phyloP scores from a whole-genome alignment of 35 echinoderm and acorn worm genomes.

The Chiridota heheva region DNA sequence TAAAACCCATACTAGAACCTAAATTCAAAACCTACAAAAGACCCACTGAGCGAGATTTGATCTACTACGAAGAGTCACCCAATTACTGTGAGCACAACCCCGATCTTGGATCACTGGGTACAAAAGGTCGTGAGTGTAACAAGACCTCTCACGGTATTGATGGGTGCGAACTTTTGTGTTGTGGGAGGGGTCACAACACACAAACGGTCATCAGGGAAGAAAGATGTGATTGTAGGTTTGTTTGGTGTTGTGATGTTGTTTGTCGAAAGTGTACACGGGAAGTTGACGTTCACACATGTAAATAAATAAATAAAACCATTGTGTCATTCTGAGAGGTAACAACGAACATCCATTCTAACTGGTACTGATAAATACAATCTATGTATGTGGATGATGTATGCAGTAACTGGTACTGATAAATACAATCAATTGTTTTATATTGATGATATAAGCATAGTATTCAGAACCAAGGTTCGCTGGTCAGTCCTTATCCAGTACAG shows the following conservation, averaged over 20 bases:
- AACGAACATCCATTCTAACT: too few relatives aligned
- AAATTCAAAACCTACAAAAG: conserved; percentile 69
- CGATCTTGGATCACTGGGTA: conserved; percentile 76
- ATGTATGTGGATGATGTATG: too few relatives aligned
- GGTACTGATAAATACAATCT: too few relatives aligned
- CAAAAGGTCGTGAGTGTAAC: conserved; percentile 73
- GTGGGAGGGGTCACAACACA: conserved; percentile 88
- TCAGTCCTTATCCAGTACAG: too few relatives aligned
- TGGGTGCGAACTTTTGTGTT: conserved; percentile 89
- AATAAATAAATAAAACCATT: conserved; percentile 44
- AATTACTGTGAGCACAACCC: conserved; percentile 77
- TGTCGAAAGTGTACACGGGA: conserved; percentile 66
- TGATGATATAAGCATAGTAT: too few relatives aligned
- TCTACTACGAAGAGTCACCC: conserved; percentile 88
- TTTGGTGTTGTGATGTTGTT: conserved; percentile 92
- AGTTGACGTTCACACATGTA: conserved; percentile 91
- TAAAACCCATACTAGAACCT: conserved; percentile 47
- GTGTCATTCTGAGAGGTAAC: too few relatives aligned
- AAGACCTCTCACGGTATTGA: conserved; percentile 74
- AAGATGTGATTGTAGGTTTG: conserved; percentile 85
- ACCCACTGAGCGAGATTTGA: conserved; percentile 71
- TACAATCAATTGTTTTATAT: too few relatives aligned
- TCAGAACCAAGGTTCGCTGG: too few relatives aligned
- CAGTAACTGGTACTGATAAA: too few relatives aligned
- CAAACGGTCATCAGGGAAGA: conserved; percentile 53